Conservation (phyloP, 2,797 vertebrate genomes). For the Helarctos malayanus region DNA sequence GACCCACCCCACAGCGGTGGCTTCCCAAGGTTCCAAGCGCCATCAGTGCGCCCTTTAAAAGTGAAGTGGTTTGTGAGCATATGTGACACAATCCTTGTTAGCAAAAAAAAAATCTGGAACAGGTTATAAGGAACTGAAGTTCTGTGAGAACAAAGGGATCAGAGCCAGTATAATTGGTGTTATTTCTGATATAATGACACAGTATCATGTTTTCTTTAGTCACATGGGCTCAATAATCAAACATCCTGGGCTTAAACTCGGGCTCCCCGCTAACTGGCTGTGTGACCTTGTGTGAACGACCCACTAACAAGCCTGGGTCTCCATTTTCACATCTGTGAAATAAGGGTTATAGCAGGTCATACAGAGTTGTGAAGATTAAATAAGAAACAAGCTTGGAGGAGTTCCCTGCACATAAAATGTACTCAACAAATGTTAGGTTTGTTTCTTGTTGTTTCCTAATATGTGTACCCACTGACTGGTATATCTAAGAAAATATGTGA, state of each 20-base stretch:
- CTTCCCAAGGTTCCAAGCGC: not conserved
- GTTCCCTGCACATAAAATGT: not conserved
- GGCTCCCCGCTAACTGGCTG: not conserved
- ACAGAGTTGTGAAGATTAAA: not conserved
- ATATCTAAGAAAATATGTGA: constrained; percentile 27
- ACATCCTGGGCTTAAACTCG: not conserved
- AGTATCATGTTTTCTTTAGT: not conserved
- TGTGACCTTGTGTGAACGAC: not conserved
- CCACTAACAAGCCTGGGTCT: not conserved
- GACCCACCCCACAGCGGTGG: not conserved
- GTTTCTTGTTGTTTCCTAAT: not conserved
- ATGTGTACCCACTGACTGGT: not conserved
- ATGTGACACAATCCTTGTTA: not conserved
- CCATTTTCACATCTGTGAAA: not conserved
- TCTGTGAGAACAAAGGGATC: not conserved
- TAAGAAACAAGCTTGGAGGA: not conserved
- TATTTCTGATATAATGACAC: not conserved
- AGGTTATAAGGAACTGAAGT: not conserved
- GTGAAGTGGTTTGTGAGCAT: not conserved
- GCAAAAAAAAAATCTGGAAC: not conserved
- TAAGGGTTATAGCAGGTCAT: not conserved
- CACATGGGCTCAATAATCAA: not conserved
- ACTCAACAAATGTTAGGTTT: not conserved
- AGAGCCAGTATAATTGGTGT: not conserved
- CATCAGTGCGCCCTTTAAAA: not conserved